These are phyloP conservation scores for Gallinago stenura DNA, from an alignment of 2,797 vertebrate genomes.

Conservation along the genomic window DNA sequence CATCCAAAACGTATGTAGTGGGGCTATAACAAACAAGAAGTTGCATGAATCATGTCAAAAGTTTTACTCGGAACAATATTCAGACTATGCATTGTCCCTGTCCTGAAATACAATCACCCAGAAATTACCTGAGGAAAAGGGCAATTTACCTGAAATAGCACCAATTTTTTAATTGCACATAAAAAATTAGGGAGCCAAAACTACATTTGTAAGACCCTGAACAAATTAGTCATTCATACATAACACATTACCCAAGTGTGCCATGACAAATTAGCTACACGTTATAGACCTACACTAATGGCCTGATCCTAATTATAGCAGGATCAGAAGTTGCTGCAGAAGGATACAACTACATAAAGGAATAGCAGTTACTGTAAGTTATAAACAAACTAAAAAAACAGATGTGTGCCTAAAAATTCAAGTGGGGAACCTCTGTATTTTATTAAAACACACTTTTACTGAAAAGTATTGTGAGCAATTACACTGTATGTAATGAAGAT, in stretches of 20 bases:
- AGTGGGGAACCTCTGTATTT: not conserved
- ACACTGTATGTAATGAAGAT: not conserved
- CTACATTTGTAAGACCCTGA: not conserved
- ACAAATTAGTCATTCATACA: not conserved
- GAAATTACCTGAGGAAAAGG: not conserved
- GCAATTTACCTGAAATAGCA: not conserved
- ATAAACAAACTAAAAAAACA: not conserved
- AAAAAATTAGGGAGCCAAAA: not conserved
- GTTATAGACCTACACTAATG: not conserved
- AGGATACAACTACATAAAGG: not conserved
- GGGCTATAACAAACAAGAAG: constrained; percentile 78
- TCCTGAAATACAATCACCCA: not conserved
- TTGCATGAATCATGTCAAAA: not conserved
- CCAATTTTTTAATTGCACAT: not conserved
- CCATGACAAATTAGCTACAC: not conserved
- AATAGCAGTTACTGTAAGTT: not conserved
- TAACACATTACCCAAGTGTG: not conserved
- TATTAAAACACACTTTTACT: not conserved
- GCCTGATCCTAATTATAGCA: not conserved
- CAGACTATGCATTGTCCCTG: not conserved
- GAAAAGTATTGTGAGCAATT: not conserved
- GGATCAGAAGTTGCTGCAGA: not conserved
- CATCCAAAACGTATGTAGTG: constrained; percentile 93
- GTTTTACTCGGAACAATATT: not conserved
- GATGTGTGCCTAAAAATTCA: not conserved